These are phyloP conservation scores for Caradrina kadenii DNA, from an alignment of 2,888 invertebrate genomes.

Conservation along the genomic window DNA sequence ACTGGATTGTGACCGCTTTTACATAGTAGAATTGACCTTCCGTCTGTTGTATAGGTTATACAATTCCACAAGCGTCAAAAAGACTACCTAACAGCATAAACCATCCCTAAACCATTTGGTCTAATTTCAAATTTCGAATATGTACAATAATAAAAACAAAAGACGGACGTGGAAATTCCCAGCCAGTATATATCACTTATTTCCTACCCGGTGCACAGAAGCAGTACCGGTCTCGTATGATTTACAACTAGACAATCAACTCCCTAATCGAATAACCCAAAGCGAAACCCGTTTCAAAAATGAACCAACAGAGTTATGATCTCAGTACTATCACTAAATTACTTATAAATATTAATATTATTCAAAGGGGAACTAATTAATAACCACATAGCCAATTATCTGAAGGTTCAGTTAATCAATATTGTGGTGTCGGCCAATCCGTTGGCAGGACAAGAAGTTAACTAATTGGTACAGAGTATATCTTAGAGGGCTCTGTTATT, in stretches of 20 bases:
- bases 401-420: constrained; percentile 79
- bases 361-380: constrained; percentile 78
- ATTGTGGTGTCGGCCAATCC: constrained; percentile 74
- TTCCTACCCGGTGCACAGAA: constrained; percentile 19
- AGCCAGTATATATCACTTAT: constrained; percentile 34
- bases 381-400: constrained; percentile 82
- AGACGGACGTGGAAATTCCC: background rate
- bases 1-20: no score
- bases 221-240: constrained; percentile 31
- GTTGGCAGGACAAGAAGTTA: constrained; percentile 77
- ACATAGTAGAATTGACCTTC: no score
- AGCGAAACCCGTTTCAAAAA: constrained; percentile 51
- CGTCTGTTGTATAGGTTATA: no score
- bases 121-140: background rate
- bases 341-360: constrained; percentile 70
- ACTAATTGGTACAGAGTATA: constrained; percentile 82
- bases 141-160: background rate
- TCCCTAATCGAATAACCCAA: constrained; percentile 54
- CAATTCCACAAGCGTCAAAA: no score
- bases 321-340: constrained; percentile 55
- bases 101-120: background rate
- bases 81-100: no score
- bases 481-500: constrained; percentile 74
- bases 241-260: constrained; percentile 45
- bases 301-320: constrained; percentile 45